Conservation (phyloP, 2,797 vertebrate genomes). For the Strix occidentalis region DNA sequence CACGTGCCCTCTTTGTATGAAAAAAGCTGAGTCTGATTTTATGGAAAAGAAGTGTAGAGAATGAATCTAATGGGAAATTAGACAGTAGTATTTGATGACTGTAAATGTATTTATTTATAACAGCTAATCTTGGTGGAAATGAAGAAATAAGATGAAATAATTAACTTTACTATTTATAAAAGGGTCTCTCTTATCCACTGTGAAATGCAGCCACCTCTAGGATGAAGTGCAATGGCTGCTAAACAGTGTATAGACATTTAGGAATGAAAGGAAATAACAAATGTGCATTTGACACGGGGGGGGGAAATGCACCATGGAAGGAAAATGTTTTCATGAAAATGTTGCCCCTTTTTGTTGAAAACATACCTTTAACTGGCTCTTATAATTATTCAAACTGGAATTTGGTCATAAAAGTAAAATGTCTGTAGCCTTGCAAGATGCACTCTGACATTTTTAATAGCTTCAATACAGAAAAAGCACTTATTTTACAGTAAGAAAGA, state of each 20-base stretch:
- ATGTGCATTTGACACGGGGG: neutral
- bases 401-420: constrained; percentile 12
- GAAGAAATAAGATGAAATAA: constrained; percentile 65
- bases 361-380: neutral
- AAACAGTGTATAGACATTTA: neutral
- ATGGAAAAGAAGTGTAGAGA: constrained; percentile 38
- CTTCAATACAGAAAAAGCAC: neutral
- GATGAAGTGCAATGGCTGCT: constrained; percentile 35
- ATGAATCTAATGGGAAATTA: constrained; percentile 66
- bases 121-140: constrained; percentile 61
- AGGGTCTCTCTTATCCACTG: constrained; percentile 23
- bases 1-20: constrained; percentile 10
- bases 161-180: constrained; percentile 67
- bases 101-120: constrained; percentile 67
- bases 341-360: neutral
- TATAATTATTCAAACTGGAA: constrained; percentile 25
- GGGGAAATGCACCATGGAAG: neutral
- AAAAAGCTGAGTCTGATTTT: constrained; percentile 61
- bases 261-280: constrained; percentile 7
- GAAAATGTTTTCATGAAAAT: neutral
- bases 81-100: constrained; percentile 52
- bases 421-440: neutral
- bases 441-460: constrained; percentile 19
- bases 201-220: constrained; percentile 52
- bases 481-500: constrained; percentile 10